Conservation (phyloP, 2,888 invertebrate genomes). For the Thymelicus lineola region DNA sequence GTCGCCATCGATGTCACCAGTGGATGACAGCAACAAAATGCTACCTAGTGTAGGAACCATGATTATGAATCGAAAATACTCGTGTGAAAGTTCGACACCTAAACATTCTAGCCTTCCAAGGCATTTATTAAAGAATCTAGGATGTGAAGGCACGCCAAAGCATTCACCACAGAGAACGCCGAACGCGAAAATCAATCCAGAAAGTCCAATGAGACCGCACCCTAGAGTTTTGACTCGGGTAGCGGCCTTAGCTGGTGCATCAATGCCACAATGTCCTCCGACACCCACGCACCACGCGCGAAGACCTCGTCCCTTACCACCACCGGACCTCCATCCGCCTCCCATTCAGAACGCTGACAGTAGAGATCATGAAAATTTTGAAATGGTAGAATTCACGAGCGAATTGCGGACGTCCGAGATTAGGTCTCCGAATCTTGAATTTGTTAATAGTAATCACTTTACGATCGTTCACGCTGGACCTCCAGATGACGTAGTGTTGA, state of each 20-base stretch:
- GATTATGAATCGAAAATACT: constrained; percentile 76
- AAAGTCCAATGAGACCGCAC: constrained; percentile 85
- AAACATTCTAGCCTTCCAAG: constrained; percentile 78
- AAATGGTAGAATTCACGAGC: constrained; percentile 79
- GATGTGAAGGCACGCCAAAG: constrained; percentile 73
- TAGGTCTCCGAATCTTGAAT: constrained; percentile 82
- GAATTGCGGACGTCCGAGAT: constrained; percentile 81
- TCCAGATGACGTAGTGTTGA: constrained; percentile 78
- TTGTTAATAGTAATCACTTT: constrained; percentile 84
- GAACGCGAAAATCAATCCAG: constrained; percentile 54
- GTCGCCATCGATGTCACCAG: constrained; percentile 73
- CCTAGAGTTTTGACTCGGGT: constrained; percentile 87
- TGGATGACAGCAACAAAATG: constrained; percentile 64
- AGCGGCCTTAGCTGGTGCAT: constrained; percentile 82
- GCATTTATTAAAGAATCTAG: constrained; percentile 74
- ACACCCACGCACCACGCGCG: constrained; percentile 95
- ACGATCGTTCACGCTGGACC: constrained; percentile 82
- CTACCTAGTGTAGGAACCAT: constrained; percentile 73
- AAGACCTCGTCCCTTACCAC: constrained; percentile 86
- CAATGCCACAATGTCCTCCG: constrained; percentile 91
- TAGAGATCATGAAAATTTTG: constrained; percentile 69
- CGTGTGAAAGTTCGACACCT: constrained; percentile 73
- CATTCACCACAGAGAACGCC: constrained; percentile 68
- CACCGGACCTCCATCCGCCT: constrained; percentile 83
- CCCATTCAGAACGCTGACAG: constrained; percentile 73